Conservation (phyloP, 30 jellyfish, hydroid and myxozoan genomes). For the Turritopsis dohrnii region DNA sequence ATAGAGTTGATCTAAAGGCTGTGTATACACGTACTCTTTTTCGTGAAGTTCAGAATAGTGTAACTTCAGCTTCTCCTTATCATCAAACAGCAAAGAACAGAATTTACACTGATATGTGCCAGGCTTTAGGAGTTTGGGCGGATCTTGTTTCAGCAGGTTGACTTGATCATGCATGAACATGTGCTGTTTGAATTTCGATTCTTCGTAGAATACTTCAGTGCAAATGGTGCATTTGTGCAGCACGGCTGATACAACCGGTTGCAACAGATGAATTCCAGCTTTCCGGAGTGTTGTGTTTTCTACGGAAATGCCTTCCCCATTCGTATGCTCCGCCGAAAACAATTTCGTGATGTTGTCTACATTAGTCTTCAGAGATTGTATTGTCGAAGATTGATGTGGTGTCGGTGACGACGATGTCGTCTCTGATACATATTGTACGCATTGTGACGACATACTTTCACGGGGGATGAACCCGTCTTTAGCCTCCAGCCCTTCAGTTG, state of each 20-base stretch:
- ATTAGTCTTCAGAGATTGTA: background rate
- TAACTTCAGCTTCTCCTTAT: slow-evolving; percentile 12
- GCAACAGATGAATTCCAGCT: background rate
- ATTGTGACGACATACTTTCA: background rate
- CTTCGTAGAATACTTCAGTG: slow-evolving; percentile 16
- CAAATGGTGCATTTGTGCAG: slow-evolving; percentile 15
- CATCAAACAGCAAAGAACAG: slow-evolving; percentile 11
- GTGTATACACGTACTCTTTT: slow-evolving; percentile 14
- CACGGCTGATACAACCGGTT: background rate
- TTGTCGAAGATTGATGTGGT: background rate
- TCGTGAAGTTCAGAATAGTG: slow-evolving; percentile 20
- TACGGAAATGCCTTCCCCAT: background rate
- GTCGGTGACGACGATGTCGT: background rate
- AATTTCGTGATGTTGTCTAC: slow-evolving; percentile 1
- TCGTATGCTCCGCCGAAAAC: background rate
- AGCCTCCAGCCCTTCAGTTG: background rate
- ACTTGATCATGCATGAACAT: slow-evolving; percentile 26
- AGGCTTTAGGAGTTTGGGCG: slow-evolving; percentile 14
- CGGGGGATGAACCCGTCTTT: slow-evolving; percentile 7
- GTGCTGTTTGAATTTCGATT: slow-evolving; percentile 17
- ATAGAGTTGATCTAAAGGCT: slow-evolving; percentile 19
- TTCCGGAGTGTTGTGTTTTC: background rate
- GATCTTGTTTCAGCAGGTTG: slow-evolving; percentile 13
- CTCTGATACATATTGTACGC: background rate
- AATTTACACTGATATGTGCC: slow-evolving; percentile 18